These are phyloP conservation scores for Platorchestia sp. DNA, from an alignment of 1,140 invertebrate genomes.

Conservation along the genomic window DNA sequence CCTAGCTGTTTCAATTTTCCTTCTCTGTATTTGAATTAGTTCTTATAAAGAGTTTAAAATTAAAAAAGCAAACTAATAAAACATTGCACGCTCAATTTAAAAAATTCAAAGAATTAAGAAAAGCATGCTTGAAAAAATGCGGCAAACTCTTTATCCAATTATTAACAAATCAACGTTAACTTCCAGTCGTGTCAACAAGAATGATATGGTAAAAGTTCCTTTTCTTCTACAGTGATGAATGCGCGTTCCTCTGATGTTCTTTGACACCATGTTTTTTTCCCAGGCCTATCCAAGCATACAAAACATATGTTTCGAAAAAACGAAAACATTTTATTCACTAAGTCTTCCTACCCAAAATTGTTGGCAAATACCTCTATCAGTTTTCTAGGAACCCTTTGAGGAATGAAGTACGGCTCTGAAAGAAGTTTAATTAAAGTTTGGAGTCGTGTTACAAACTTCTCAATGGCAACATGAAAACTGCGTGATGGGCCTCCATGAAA, in stretches of 20 bases:
- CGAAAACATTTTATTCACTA: background rate
- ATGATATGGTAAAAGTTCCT: background rate
- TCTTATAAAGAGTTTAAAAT: too few species aligned
- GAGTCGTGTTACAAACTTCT: background rate
- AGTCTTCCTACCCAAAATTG: background rate
- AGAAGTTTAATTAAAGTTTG: background rate
- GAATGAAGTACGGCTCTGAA: background rate
- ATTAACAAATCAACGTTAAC: background rate
- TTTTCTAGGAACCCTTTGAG: background rate
- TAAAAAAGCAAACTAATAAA: too few species aligned
- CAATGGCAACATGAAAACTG: slow-evolving; percentile 7
- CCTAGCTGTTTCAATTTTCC: too few species aligned
- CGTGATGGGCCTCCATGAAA: background rate
- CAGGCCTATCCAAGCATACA: background rate
- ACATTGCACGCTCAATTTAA: too few species aligned
- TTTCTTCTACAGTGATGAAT: background rate
- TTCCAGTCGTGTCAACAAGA: background rate
- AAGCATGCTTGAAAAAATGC: background rate
- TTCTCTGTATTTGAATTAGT: too few species aligned
- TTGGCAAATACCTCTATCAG: background rate
- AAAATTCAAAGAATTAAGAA: too few species aligned
- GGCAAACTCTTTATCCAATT: background rate
- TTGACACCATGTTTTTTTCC: background rate
- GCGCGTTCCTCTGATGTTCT: background rate
- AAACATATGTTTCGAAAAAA: background rate